Evolutionary conservation across 2,797 vertebrate genomes (phyloP).

Genomic region (Enteromius mattozi): DNA sequence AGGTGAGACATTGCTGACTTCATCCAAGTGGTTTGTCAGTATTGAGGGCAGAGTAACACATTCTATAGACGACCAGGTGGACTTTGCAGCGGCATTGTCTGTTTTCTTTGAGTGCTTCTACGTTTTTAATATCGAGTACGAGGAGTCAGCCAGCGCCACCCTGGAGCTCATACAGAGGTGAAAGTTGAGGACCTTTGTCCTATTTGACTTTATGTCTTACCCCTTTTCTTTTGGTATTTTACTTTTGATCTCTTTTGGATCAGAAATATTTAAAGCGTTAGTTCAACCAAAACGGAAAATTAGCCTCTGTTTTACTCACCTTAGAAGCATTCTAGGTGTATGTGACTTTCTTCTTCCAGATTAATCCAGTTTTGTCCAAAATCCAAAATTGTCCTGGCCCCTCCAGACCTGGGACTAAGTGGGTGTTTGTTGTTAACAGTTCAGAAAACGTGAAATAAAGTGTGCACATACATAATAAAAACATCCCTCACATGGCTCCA

Average conservation of each 20-base stretch:
- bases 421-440: too few species aligned
- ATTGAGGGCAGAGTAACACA: constrained; percentile 47
- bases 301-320: too few species aligned
- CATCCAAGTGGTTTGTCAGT: constrained; percentile 48
- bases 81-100: constrained; percentile 35
- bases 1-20: constrained; percentile 45
- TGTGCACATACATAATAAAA: too few species aligned
- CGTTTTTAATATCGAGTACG: constrained; percentile 39
- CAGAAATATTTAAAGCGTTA: neutral
- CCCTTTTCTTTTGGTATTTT: neutral
- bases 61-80: constrained; percentile 36
- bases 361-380: too few species aligned
- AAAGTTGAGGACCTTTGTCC: constrained; percentile 44
- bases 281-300: too few species aligned
- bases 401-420: too few species aligned
- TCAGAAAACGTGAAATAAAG: too few species aligned
- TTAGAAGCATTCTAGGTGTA: too few species aligned
- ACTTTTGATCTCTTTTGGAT: neutral
- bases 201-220: neutral
- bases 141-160: constrained; percentile 41
- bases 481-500: too few species aligned
- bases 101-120: constrained; percentile 46
- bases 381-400: too few species aligned
- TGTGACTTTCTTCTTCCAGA: too few species aligned
- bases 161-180: constrained; percentile 44